A percentile compares a stretch with the other conserved stretches of the same genome.
Conservation (phyloP, 2,113 vertebrate species). For the Seriola aureovittata region DNA sequence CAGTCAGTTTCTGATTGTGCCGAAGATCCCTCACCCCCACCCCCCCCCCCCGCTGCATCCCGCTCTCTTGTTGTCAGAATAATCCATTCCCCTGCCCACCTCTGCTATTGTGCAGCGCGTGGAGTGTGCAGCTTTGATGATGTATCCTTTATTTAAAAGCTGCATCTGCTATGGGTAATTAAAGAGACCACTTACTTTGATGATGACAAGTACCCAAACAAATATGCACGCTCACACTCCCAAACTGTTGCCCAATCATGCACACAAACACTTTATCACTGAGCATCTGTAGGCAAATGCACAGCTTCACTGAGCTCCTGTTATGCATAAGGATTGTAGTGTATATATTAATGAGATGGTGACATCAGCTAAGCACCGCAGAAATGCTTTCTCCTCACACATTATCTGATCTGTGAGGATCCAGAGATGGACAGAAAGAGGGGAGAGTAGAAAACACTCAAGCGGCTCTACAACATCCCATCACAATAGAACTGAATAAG, state of each 20-base stretch:
- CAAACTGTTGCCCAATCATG: constrained; percentile 54
- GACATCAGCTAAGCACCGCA: constrained; percentile 1
- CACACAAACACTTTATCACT: constrained; percentile 18
- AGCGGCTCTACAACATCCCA: constrained; percentile 9
- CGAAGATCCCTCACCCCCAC: constrained; percentile 2
- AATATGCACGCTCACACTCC: constrained; percentile 51
- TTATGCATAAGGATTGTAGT: background rate
- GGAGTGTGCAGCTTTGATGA: constrained; percentile 79
- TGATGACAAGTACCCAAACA: constrained; percentile 75
- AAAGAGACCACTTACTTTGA: constrained; percentile 84
- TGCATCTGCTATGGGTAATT: constrained; percentile 87
- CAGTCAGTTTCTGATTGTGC: constrained; percentile 13
- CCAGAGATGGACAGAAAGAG: background rate
- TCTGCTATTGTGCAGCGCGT: constrained; percentile 65
- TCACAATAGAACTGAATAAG: constrained; percentile 32
- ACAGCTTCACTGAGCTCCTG: constrained; percentile 16
- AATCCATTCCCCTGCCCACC: constrained; percentile 62
- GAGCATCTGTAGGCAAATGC: constrained; percentile 27
- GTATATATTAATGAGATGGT: constrained; percentile 28
- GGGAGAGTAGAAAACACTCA: background rate
- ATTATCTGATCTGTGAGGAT: constrained; percentile 35
- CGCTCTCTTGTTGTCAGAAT: constrained; percentile 29
- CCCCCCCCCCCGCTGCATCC: background rate
- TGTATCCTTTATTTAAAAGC: constrained; percentile 84
- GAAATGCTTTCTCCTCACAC: constrained; percentile 17